Evolutionary conservation across 1,140 invertebrate genomes (phyloP).

Genomic region (Drosophila sp.): DNA sequence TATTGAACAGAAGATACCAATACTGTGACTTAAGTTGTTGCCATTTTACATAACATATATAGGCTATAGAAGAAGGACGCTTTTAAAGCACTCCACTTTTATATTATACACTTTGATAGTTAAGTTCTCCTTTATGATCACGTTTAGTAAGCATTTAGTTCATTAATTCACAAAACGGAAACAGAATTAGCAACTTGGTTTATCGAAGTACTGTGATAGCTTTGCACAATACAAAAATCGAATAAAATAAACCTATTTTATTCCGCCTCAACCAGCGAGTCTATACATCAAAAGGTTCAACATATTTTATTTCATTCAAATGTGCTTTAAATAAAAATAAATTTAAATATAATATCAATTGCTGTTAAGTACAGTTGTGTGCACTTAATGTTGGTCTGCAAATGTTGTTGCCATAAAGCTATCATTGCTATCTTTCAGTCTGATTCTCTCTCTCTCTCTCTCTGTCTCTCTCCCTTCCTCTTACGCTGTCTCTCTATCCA

Average conservation of each 20-base stretch:
- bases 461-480: constrained; percentile 23
- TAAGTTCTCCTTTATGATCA: constrained; percentile 1
- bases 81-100: constrained; percentile 39
- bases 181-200: constrained; percentile 30
- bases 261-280: constrained; percentile 11
- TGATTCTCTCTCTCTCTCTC: constrained; percentile 27
- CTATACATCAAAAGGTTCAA: neutral
- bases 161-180: neutral
- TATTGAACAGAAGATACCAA: neutral
- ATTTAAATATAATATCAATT: neutral
- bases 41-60: constrained; percentile 51
- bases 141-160: neutral
- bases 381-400: neutral
- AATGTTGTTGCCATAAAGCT: constrained; percentile 17
- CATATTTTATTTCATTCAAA: neutral
- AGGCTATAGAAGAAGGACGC: constrained; percentile 39
- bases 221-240: constrained; percentile 27
- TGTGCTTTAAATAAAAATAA: neutral
- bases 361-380: neutral
- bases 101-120: neutral
- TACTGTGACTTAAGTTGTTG: constrained; percentile 59
- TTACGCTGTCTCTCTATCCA: constrained; percentile 37
- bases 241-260: constrained; percentile 7
- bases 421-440: constrained; percentile 2
- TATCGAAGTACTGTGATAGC: constrained; percentile 53